Conservation (phyloP, 2,797 vertebrate genomes). For the Oreochromis grahami region DNA sequence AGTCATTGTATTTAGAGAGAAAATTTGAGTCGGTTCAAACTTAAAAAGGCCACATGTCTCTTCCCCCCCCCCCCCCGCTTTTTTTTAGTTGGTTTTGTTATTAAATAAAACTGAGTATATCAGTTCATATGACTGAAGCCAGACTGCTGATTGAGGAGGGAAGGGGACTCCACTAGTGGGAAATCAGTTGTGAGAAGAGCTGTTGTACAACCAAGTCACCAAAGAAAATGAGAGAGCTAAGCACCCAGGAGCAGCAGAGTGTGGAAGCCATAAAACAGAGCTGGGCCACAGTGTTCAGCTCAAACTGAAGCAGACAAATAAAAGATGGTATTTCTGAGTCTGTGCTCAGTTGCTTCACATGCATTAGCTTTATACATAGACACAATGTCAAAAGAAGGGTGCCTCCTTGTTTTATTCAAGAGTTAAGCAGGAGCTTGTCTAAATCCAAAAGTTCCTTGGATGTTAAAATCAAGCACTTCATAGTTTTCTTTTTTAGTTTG, state of each 20-base stretch:
- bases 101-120: background rate
- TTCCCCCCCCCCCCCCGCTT: background rate
- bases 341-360: background rate
- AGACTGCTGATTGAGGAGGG: background rate
- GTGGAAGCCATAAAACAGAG: slow-evolving; percentile 3
- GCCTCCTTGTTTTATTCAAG: background rate
- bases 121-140: slow-evolving; percentile 9
- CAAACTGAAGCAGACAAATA: background rate
- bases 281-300: background rate
- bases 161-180: background rate
- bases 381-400: background rate
- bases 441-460: background rate
- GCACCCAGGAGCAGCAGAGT: slow-evolving; percentile 5
- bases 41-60: background rate
- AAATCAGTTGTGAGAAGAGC: slow-evolving; percentile 16
- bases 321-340: background rate
- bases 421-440: background rate
- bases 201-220: slow-evolving; percentile 15
- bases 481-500: background rate
- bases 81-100: background rate
- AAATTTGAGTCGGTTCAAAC: background rate
- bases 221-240: slow-evolving; percentile 30
- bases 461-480: background rate
- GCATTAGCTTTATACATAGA: background rate
- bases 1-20: background rate